Evolutionary conservation across 2,113 vertebrate species (phyloP).

Genomic region (Ariopsis seemanni): DNA sequence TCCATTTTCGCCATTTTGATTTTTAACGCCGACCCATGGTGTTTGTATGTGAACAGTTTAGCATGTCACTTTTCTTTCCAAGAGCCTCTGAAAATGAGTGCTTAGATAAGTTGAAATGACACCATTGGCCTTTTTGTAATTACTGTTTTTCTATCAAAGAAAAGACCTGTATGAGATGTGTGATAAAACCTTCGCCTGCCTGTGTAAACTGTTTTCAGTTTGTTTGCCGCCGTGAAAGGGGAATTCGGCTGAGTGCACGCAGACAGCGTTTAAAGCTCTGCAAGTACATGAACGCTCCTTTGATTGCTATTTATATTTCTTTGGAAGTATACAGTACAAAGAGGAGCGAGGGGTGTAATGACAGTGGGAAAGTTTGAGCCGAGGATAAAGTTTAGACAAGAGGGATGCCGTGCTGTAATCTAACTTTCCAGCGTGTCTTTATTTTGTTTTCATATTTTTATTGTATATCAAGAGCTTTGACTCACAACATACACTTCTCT

Average conservation of each 20-base stretch:
- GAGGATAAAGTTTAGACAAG: conserved; percentile 42
- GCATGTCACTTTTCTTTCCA: neutral
- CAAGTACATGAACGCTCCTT: conserved; percentile 23
- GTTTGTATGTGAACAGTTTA: neutral
- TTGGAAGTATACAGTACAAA: conserved; percentile 30
- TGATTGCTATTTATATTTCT: conserved; percentile 40
- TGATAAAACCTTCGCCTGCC: conserved; percentile 16
- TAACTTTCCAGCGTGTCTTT: conserved; percentile 23
- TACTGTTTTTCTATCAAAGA: neutral
- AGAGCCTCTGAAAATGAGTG: neutral
- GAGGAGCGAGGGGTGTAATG: conserved; percentile 20
- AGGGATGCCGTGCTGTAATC: conserved; percentile 29
- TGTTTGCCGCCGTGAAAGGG: conserved; percentile 11
- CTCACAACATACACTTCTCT: neutral
- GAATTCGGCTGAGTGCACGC: neutral
- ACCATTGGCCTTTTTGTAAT: neutral
- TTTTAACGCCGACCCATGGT: no score
- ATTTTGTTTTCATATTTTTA: neutral
- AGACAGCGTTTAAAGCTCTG: neutral
- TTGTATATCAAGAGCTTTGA: conserved; percentile 3
- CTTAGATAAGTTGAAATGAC: neutral
- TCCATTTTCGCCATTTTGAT: neutral
- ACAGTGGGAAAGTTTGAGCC: conserved; percentile 37
- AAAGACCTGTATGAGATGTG: neutral
- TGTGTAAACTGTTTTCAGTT: conserved; percentile 17